These are phyloP conservation scores for Drosophila setosimentum DNA, from an alignment of 2,888 invertebrate species.

Conservation along the genomic window DNA sequence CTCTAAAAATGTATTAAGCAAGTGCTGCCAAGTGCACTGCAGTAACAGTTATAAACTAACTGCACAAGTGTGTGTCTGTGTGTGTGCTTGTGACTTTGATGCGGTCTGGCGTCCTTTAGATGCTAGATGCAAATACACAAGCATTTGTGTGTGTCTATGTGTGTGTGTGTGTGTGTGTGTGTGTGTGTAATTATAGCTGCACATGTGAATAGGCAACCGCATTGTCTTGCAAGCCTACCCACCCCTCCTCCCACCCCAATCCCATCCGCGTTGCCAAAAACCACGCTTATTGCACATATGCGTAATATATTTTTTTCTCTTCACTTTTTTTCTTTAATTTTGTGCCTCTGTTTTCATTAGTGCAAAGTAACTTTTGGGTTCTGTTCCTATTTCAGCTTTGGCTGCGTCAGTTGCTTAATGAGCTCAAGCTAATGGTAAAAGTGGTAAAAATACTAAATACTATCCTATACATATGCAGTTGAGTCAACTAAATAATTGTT, in stretches of 20 bases:
- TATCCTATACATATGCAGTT: conserved; percentile 1
- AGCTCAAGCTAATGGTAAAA: conserved; percentile 16
- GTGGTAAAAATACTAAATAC: background rate
- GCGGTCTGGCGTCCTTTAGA: conserved; percentile 61
- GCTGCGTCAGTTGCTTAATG: conserved; percentile 20
- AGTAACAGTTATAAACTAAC: conserved; percentile 60
- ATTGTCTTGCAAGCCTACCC: conserved; percentile 55
- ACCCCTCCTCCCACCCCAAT: background rate
- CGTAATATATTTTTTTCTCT: conserved; percentile 14
- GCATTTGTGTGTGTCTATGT: background rate
- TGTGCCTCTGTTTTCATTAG: conserved; percentile 59
- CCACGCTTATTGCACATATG: conserved; percentile 35
- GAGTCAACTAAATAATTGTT: conserved; percentile 20
- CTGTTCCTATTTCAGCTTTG: conserved; percentile 1
- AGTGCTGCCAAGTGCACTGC: conserved; percentile 75
- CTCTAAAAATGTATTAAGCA: conserved; percentile 71
- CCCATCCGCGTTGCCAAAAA: conserved; percentile 5
- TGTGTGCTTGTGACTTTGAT: conserved; percentile 62
- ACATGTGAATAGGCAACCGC: conserved; percentile 63
- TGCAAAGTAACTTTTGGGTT: conserved; percentile 59
- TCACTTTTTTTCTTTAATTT: conserved; percentile 21
- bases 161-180: conserved; percentile 3
- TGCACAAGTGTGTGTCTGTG: conserved; percentile 27
- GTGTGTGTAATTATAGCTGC: conserved; percentile 59
- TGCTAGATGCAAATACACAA: conserved; percentile 19